These are phyloP conservation scores for Parasteatoda tepidariorum DNA, from an alignment of 1,140 invertebrate genomes.

Conservation along the genomic window DNA sequence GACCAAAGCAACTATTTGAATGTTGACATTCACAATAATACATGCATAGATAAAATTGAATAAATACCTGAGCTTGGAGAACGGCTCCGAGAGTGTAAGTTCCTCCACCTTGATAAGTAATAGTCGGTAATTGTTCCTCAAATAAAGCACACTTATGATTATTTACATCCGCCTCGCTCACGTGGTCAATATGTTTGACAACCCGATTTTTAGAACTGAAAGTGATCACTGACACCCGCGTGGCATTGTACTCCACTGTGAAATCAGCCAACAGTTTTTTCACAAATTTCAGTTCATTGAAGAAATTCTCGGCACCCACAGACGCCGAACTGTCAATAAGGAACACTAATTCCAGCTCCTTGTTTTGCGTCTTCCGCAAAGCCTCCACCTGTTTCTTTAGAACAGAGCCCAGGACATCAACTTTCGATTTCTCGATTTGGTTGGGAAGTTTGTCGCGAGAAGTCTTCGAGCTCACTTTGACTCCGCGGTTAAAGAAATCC, in stretches of 20 bases:
- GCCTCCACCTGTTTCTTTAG: conserved; percentile 71
- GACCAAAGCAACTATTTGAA: too few relatives aligned
- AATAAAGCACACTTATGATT: conserved; percentile 77
- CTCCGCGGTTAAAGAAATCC: conserved; percentile 43
- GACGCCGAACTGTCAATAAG: conserved; percentile 78
- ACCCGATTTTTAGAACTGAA: conserved; percentile 75
- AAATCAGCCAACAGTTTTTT: conserved; percentile 78
- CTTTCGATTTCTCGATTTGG: conserved; percentile 69
- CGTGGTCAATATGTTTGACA: conserved; percentile 75
- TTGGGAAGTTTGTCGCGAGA: conserved; percentile 41
- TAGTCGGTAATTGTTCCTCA: conserved; percentile 74
- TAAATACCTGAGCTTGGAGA: conserved; percentile 75
- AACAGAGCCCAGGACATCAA: conserved; percentile 72
- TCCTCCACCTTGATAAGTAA: conserved; percentile 76
- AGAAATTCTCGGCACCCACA: conserved; percentile 77
- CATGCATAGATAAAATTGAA: background rate
- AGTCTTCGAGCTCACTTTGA: conserved; percentile 37
- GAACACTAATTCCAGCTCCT: conserved; percentile 76
- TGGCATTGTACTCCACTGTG: conserved; percentile 75
- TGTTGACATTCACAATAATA: too few relatives aligned
- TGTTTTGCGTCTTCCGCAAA: conserved; percentile 65
- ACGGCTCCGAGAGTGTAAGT: conserved; percentile 79
- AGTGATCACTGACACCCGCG: conserved; percentile 76
- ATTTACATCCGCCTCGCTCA: conserved; percentile 69
- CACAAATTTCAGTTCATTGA: conserved; percentile 78